Conservation (phyloP, 2,888 invertebrate genomes). For the Argyra leucocephala region DNA sequence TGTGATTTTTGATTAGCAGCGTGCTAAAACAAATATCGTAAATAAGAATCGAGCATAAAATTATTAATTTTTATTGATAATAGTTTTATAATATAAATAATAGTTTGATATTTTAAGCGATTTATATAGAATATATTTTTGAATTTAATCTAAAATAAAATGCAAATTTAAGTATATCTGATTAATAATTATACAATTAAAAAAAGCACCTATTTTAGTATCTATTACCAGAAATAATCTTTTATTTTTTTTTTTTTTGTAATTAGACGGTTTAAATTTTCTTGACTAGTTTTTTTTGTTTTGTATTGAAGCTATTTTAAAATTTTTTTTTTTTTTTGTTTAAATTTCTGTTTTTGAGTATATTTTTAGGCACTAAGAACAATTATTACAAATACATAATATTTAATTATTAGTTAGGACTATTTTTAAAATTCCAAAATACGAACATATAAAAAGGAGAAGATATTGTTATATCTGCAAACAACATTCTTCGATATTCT, state of each 20-base stretch:
- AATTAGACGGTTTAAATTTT: background rate
- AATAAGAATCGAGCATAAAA: too few species aligned
- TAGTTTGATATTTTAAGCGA: too few species aligned
- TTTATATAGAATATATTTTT: background rate
- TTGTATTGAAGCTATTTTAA: background rate
- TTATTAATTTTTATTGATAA: too few species aligned
- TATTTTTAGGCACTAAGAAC: slow-evolving; percentile 2
- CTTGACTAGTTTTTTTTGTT: background rate
- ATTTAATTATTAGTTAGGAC: background rate
- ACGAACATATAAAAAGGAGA: background rate
- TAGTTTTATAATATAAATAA: too few species aligned
- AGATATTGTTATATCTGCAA: background rate
- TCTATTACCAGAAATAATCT: background rate
- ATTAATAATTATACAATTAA: too few species aligned
- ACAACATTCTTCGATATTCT: background rate
- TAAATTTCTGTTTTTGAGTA: background rate
- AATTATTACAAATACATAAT: background rate
- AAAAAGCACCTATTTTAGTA: too few species aligned
- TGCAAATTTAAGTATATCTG: background rate
- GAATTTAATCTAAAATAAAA: background rate
- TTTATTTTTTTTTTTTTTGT: background rate
- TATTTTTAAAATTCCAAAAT: background rate
- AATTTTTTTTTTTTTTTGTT: background rate
- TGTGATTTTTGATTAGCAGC: too few species aligned
- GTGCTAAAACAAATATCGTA: too few species aligned